Conservation (phyloP, 2,113 vertebrate species). For the Eulacestoma nigropectus region DNA sequence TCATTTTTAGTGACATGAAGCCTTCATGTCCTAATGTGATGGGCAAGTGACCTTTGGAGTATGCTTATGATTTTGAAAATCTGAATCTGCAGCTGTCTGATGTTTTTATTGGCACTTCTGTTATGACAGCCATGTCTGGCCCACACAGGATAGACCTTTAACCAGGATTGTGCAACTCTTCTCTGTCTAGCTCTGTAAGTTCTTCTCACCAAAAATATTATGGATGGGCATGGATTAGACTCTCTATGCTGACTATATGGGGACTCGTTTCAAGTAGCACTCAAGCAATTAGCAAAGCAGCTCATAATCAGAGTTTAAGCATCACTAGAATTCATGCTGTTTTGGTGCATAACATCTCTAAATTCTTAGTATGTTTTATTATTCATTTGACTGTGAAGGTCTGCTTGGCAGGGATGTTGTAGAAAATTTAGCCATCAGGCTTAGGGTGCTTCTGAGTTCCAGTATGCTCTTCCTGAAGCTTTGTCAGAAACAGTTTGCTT, state of each 20-base stretch:
- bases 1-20: neutral
- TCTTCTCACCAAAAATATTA: neutral
- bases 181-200: neutral
- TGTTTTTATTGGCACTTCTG: neutral
- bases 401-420: slow-evolving; percentile 3
- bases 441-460: neutral
- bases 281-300: neutral
- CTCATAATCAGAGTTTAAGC: neutral
- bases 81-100: neutral
- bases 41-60: neutral
- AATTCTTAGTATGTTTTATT: neutral
- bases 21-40: neutral
- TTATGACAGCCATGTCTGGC: neutral
- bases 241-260: neutral
- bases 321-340: neutral
- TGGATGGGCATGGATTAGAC: neutral
- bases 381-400: slow-evolving; percentile 31
- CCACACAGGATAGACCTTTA: neutral
- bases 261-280: neutral
- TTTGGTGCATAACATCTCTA: neutral
- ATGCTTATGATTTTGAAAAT: neutral
- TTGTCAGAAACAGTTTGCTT: slow-evolving; percentile 14
- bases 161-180: fast-evolving
- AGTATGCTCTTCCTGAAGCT: neutral
- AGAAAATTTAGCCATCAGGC: slow-evolving; percentile 21